Evolutionary conservation across 2,113 vertebrate species (phyloP).

Genomic region (Vireo altiloquus): DNA sequence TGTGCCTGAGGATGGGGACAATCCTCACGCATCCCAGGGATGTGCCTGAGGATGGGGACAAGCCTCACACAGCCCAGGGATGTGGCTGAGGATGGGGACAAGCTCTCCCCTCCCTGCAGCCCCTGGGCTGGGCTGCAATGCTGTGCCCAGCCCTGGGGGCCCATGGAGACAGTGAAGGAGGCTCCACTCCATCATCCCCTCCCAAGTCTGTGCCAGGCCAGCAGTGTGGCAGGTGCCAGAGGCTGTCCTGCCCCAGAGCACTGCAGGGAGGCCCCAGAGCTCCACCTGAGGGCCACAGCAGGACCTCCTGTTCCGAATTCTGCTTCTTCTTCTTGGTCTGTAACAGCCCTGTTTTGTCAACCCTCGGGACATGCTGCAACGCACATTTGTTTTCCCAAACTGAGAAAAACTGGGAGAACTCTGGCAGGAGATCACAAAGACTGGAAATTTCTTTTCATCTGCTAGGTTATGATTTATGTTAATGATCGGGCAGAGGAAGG

Average conservation of each 20-base stretch:
- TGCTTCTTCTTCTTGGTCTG: neutral
- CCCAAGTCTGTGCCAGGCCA: neutral
- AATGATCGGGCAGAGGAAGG: conserved; percentile 51
- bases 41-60: too few species aligned
- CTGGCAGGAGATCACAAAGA: conserved; percentile 65
- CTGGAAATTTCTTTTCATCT: conserved; percentile 65
- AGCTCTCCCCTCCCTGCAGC: neutral
- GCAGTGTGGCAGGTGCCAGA: neutral
- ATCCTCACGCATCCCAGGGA: neutral
- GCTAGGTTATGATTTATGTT: conserved; percentile 68
- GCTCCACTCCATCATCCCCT: rapidly evolving
- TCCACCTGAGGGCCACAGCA: neutral
- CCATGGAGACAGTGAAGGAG: neutral
- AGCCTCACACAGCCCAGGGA: neutral
- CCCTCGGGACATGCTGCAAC: neutral
- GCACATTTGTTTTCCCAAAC: conserved; percentile 62
- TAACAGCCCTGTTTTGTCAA: neutral
- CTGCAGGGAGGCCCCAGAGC: neutral
- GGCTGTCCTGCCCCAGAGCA: neutral
- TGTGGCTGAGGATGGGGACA: neutral
- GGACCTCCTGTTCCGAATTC: neutral
- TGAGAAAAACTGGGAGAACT: conserved; percentile 56
- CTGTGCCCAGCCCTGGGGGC: neutral
- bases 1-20: neutral
- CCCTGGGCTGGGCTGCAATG: neutral